Conservation (phyloP, 2,888 invertebrate genomes). For the Hyalella azteca region DNA sequence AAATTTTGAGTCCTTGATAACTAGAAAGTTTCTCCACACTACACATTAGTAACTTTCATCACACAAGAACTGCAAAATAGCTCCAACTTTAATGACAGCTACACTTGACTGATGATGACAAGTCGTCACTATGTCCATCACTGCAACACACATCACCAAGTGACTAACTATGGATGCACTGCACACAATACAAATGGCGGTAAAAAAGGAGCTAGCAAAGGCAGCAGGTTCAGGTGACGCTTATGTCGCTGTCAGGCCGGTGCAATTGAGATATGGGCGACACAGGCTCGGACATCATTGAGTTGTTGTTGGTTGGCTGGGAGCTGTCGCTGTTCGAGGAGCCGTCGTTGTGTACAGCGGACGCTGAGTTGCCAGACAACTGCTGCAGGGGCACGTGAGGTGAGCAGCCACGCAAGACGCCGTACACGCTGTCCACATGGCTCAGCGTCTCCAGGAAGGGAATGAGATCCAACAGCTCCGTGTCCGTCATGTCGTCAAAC, state of each 20-base stretch:
- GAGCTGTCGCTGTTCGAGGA: background rate
- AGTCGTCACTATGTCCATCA: too few relatives aligned
- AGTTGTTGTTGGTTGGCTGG: conserved; percentile 3
- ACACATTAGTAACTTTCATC: too few relatives aligned
- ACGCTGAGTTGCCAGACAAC: background rate
- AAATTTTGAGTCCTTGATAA: too few relatives aligned
- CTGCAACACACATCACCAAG: conserved; percentile 1
- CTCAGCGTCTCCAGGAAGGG: conserved; percentile 97
- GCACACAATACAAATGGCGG: conserved; percentile 33
- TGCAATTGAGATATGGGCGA: conserved; percentile 12
- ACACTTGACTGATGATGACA: too few relatives aligned
- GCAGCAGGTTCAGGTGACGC: conserved; percentile 33
- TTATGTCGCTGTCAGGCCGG: conserved; percentile 25
- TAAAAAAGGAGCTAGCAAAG: conserved; percentile 36
- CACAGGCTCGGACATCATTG: conserved; percentile 11
- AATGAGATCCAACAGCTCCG: conserved; percentile 94
- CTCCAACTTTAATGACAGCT: too few relatives aligned
- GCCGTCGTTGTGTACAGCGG: background rate
- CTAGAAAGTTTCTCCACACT: too few relatives aligned
- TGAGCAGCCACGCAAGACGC: conserved; percentile 79
- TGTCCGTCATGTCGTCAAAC: conserved; percentile 99
- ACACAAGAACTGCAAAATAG: too few relatives aligned
- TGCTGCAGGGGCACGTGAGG: conserved; percentile 46
- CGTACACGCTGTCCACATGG: conserved; percentile 95
- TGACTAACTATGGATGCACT: conserved; percentile 22